Evolutionary conservation across 2,797 vertebrate genomes (phyloP).

Genomic region (Tokudaia tokunoshimensis): DNA sequence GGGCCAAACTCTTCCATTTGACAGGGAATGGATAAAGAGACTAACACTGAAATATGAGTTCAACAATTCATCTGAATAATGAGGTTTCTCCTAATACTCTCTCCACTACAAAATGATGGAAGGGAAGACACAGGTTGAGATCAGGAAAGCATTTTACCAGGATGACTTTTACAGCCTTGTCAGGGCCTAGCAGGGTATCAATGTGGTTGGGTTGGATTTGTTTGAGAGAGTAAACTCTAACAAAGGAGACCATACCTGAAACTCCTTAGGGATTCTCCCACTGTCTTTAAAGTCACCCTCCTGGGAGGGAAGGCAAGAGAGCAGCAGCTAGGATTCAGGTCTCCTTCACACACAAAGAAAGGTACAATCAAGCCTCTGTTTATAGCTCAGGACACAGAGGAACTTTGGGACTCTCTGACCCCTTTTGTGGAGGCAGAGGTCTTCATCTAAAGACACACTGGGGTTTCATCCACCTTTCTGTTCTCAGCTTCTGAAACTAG

Average conservation of each 20-base stretch:
- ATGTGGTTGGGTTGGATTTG: neutral
- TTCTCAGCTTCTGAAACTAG: neutral
- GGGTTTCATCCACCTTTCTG: neutral
- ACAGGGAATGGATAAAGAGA: neutral
- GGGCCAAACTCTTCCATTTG: neutral
- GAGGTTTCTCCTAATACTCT: neutral
- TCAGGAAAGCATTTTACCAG: neutral
- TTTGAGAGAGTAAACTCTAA: constrained; percentile 35
- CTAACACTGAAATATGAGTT: constrained; percentile 9
- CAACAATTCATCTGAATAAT: neutral
- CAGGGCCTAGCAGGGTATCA: neutral
- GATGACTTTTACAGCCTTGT: neutral
- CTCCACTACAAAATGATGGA: neutral
- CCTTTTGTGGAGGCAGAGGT: neutral
- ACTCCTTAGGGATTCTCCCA: constrained; percentile 35
- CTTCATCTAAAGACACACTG: neutral
- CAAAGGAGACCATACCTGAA: constrained; percentile 49
- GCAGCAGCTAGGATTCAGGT: neutral
- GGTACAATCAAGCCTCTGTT: constrained; percentile 60
- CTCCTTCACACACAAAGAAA: neutral
- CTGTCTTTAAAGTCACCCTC: constrained; percentile 50
- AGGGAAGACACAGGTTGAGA: neutral
- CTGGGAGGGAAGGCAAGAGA: neutral
- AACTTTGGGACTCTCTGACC: neutral
- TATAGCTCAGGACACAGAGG: neutral